Percentiles rank a stretch among this genome's conserved stretches.
Conservation (phyloP, 2,797 vertebrate species). For the Zalophus californianus region DNA sequence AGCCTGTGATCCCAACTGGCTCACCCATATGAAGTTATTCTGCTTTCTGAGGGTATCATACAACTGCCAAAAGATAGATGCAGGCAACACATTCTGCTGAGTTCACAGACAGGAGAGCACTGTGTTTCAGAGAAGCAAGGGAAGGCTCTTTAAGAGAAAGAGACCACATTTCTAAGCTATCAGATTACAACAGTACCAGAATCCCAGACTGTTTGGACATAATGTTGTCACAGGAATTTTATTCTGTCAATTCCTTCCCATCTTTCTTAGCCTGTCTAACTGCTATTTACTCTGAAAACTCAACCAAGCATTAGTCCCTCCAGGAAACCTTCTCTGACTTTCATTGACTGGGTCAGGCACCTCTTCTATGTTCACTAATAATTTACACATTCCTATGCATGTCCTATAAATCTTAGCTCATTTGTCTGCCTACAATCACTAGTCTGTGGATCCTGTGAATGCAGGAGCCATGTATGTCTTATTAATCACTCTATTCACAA, state of each 20-base stretch:
- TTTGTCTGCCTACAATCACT: background rate
- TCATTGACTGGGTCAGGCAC: background rate
- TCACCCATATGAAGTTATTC: background rate
- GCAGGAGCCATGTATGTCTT: background rate
- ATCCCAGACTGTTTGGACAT: background rate
- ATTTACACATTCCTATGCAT: background rate
- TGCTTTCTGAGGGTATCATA: background rate
- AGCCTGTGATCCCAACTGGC: background rate
- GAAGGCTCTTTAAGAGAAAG: background rate
- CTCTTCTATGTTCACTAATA: background rate
- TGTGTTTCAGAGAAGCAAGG: background rate
- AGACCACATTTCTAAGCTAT: background rate
- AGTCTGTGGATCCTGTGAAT: background rate
- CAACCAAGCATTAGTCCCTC: background rate
- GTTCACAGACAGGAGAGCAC: background rate
- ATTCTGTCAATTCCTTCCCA: background rate
- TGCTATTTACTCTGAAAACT: slow-evolving; percentile 13
- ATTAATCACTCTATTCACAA: background rate
- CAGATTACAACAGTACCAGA: background rate
- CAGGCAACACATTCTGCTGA: background rate
- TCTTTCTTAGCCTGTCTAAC: background rate
- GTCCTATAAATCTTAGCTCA: background rate
- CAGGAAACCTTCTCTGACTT: background rate
- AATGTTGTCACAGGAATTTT: background rate
- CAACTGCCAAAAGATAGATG: background rate